Percentiles rank a stretch among this genome's conserved stretches.
These are phyloP conservation scores for Erinaceus europaeus DNA, from an alignment of 2,113 vertebrate genomes.

Conservation along the genomic window DNA sequence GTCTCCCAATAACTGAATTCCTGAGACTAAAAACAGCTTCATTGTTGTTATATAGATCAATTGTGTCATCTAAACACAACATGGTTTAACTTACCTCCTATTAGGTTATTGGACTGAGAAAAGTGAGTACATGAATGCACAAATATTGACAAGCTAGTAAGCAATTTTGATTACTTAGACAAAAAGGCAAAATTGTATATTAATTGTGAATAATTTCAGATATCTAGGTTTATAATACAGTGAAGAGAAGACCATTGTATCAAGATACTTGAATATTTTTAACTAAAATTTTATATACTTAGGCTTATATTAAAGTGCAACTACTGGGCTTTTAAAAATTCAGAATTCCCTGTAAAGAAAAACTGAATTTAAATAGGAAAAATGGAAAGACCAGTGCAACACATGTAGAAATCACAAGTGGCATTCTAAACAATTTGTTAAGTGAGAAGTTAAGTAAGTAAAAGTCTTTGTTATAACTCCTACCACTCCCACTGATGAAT, in stretches of 20 bases:
- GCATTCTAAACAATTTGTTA: neutral
- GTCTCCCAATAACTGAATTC: neutral
- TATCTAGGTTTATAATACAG: neutral
- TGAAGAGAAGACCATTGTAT: neutral
- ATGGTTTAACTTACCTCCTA: neutral
- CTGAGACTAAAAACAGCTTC: neutral
- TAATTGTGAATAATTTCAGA: neutral
- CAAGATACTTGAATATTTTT: neutral
- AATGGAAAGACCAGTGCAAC: neutral
- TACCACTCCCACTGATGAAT: neutral
- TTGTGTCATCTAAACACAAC: neutral
- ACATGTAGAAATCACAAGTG: neutral
- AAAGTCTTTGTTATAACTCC: neutral
- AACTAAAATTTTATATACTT: neutral
- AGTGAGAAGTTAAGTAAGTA: neutral
- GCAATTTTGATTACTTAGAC: neutral
- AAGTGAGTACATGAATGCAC: conserved; percentile 4
- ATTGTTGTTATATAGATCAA: neutral
- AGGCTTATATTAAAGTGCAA: neutral
- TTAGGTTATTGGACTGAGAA: neutral
- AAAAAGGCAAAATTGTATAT: neutral
- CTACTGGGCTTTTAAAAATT: neutral
- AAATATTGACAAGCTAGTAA: conserved; percentile 1
- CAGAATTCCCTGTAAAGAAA: neutral
- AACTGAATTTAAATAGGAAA: neutral